A percentile compares a stretch with the other conserved stretches of the same genome.
Conservation (phyloP, 2,797 vertebrate species). For the Acipenser oxyrinchus region DNA sequence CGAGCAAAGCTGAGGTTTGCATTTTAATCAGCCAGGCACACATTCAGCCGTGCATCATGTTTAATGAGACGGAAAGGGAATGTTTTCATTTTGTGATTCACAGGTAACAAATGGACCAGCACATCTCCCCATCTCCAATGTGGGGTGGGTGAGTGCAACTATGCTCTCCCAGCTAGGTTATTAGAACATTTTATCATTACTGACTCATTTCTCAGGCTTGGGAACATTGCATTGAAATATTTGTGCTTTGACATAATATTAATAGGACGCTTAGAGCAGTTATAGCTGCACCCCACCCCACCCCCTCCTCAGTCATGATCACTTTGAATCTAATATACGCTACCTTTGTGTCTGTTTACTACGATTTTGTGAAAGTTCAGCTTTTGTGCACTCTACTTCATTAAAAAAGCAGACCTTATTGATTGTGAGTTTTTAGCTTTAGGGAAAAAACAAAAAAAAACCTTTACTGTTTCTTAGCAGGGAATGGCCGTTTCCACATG, state of each 20-base stretch:
- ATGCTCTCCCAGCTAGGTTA: too few relatives aligned
- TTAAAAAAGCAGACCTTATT: conserved; percentile 62
- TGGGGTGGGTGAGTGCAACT: conserved; percentile 10
- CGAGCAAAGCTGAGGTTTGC: conserved; percentile 33
- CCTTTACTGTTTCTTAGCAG: too few relatives aligned
- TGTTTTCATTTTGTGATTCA: conserved; percentile 42
- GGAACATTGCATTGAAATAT: too few relatives aligned
- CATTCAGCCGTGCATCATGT: conserved; percentile 45
- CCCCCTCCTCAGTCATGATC: conserved; percentile 24
- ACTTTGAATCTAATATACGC: neutral
- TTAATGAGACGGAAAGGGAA: conserved; percentile 53
- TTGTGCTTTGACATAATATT: too few relatives aligned
- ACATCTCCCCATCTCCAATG: neutral
- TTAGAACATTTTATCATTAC: too few relatives aligned
- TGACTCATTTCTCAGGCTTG: too few relatives aligned
- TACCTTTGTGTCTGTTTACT: neutral
- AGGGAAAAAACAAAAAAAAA: too few relatives aligned
- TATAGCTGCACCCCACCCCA: conserved; percentile 12
- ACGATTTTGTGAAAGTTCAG: neutral
- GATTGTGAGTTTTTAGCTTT: conserved; percentile 53
- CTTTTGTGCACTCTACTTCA: conserved; percentile 54
- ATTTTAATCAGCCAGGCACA: conserved; percentile 51
- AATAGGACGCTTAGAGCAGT: neutral
- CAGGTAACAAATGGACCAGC: conserved; percentile 47
- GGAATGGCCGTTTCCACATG: too few relatives aligned